These are phyloP conservation scores for Gobio occitaniae DNA, from an alignment of 2,797 vertebrate species.

Conservation along the genomic window DNA sequence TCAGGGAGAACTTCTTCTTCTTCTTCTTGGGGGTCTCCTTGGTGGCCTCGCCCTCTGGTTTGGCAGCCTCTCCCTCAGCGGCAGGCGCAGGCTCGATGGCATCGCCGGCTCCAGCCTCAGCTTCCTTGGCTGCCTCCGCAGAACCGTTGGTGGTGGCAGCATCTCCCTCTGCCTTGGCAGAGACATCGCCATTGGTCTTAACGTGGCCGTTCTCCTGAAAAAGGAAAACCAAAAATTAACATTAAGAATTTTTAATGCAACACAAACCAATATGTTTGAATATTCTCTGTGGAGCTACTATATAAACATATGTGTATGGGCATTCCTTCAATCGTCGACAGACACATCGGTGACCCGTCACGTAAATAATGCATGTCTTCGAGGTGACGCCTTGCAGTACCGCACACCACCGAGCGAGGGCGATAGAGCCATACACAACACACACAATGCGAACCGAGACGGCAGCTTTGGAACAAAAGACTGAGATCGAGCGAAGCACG, in stretches of 20 bases:
- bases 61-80: conserved; percentile 82
- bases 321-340: conserved; percentile 63
- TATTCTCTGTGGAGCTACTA: neutral
- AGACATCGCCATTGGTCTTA: conserved; percentile 91
- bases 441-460: conserved; percentile 66
- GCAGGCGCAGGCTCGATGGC: conserved; percentile 87
- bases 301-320: neutral
- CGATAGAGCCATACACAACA: conserved; percentile 62
- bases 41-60: conserved; percentile 81
- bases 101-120: conserved; percentile 77
- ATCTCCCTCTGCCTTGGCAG: conserved; percentile 85
- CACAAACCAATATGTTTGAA: neutral
- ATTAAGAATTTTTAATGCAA: neutral
- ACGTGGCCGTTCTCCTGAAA: conserved; percentile 94
- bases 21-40: conserved; percentile 96
- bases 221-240: conserved; percentile 27
- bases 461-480: conserved; percentile 76
- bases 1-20: conserved; percentile 95
- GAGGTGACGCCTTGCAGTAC: conserved; percentile 85
- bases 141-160: conserved; percentile 86
- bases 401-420: conserved; percentile 66
- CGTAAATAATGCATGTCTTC: conserved; percentile 64
- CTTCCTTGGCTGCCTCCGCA: conserved; percentile 81
- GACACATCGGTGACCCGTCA: conserved; percentile 75
- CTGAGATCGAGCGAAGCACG: conserved; percentile 62